phyloP scores from a whole-genome alignment of 2,113 vertebrate species.

The Stomatorhinus ivindoensis region DNA sequence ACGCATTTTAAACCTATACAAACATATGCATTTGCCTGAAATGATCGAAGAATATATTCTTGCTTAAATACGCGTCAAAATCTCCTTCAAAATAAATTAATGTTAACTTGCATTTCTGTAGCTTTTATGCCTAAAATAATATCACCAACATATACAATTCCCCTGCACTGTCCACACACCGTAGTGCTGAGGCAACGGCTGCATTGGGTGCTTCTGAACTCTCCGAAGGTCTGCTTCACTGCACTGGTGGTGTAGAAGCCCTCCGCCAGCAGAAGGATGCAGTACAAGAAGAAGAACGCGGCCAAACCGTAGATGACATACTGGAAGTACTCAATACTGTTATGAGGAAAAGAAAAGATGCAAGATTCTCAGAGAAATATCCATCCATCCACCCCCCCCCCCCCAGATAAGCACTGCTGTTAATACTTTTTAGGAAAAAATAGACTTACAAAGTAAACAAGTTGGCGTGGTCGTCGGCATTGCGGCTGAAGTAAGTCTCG shows the following conservation, averaged over 20 bases:
- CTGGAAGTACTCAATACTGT: conserved; percentile 90
- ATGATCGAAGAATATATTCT: not conserved
- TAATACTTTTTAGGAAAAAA: not conserved
- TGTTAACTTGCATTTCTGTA: not conserved
- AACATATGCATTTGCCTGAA: not conserved
- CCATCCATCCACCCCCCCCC: not conserved
- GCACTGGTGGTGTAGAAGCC: conserved; percentile 96
- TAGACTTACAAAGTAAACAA: conserved; percentile 85
- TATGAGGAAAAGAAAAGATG: conserved; percentile 28
- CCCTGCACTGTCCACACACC: conserved; percentile 45
- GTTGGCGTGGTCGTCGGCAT: conserved; percentile 79
- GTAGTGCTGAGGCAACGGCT: conserved; percentile 90
- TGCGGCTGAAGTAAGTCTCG: conserved; percentile 90
- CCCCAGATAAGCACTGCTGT: not conserved
- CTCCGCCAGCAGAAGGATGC: conserved; percentile 89
- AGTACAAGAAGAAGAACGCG: conserved; percentile 97
- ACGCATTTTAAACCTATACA: not conserved
- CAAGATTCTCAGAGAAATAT: not conserved
- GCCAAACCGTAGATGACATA: conserved; percentile 96
- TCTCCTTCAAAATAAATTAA: not conserved
- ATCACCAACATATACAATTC: not conserved
- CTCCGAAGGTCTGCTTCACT: conserved; percentile 92
- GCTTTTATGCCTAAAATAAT: not conserved
- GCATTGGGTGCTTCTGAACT: conserved; percentile 89
- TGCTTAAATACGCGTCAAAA: not conserved